Evolutionary conservation across 2,888 invertebrate genomes (phyloP).

Genomic region (Acrobasis consociella): DNA sequence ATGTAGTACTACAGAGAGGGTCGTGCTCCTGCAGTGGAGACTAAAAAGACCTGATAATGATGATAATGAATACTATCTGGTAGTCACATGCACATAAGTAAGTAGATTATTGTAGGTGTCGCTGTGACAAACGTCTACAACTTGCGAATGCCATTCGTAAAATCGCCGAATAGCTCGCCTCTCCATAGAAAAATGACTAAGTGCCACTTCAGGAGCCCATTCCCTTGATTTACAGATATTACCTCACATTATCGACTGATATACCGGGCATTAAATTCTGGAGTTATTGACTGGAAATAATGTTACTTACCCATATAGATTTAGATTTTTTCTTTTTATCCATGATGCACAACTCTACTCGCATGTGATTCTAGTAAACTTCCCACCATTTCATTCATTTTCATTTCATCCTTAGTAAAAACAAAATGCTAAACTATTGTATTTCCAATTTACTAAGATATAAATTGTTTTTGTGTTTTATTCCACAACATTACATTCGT

Average conservation of each 20-base stretch:
- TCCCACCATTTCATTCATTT: too few relatives aligned
- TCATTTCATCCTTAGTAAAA: neutral
- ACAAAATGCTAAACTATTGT: too few relatives aligned
- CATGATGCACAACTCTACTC: neutral
- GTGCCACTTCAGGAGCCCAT: conserved; percentile 1
- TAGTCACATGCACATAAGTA: too few relatives aligned
- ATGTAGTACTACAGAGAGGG: too few relatives aligned
- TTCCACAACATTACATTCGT: too few relatives aligned
- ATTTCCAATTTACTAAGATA: too few relatives aligned
- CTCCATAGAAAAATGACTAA: conserved; percentile 11
- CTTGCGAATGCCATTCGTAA: conserved; percentile 9
- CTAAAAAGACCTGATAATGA: too few relatives aligned
- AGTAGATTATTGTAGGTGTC: neutral
- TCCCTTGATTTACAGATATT: conserved; percentile 21
- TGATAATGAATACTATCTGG: too few relatives aligned
- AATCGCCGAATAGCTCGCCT: neutral
- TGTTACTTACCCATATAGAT: neutral
- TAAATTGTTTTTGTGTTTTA: too few relatives aligned
- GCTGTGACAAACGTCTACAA: neutral
- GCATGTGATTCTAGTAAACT: neutral
- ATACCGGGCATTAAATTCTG: conserved; percentile 8
- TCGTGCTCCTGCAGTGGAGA: too few relatives aligned
- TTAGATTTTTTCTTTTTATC: neutral
- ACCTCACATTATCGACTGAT: conserved; percentile 13
- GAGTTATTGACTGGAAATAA: conserved; percentile 5